phyloP scores from a whole-genome alignment of 2,113 vertebrate species.

The Prionailurus bengalensis region DNA sequence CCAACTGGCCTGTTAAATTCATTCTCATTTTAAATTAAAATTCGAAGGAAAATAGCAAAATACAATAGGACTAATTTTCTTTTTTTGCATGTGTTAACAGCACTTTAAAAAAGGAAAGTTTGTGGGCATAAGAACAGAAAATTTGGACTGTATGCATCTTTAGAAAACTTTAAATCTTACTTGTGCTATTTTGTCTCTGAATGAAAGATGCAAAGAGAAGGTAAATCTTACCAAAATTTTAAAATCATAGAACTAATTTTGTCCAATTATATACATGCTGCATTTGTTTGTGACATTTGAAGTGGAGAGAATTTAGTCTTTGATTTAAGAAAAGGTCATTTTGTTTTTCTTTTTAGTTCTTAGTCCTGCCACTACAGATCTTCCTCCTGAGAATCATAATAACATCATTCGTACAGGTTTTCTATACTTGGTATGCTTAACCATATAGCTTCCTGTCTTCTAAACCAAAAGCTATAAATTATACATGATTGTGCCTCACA shows the following conservation, averaged over 20 bases:
- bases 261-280: neutral
- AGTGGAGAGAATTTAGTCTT: neutral
- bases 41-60: slow-evolving; percentile 31
- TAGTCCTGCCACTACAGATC: neutral
- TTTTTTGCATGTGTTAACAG: slow-evolving; percentile 40
- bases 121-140: slow-evolving; percentile 28
- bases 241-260: slow-evolving; percentile 44
- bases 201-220: neutral
- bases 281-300: neutral
- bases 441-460: neutral
- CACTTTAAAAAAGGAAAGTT: slow-evolving; percentile 19
- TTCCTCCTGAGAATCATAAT: slow-evolving; percentile 14
- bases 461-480: slow-evolving; percentile 43
- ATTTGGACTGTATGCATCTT: slow-evolving; percentile 11
- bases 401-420: neutral
- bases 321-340: neutral
- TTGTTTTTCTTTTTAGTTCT: slow-evolving; percentile 1
- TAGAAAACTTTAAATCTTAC: slow-evolving; percentile 10
- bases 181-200: neutral
- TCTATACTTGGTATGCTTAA: neutral
- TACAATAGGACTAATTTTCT: neutral
- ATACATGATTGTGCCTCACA: neutral
- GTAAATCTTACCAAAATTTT: slow-evolving; percentile 23
- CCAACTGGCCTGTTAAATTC: slow-evolving; percentile 51
- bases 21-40: slow-evolving; percentile 69